Evolutionary conservation across 1,140 invertebrate species (phyloP), one percentile per base, ranked within the genome.

Genomic region (Ceratitis capitata): DNA sequence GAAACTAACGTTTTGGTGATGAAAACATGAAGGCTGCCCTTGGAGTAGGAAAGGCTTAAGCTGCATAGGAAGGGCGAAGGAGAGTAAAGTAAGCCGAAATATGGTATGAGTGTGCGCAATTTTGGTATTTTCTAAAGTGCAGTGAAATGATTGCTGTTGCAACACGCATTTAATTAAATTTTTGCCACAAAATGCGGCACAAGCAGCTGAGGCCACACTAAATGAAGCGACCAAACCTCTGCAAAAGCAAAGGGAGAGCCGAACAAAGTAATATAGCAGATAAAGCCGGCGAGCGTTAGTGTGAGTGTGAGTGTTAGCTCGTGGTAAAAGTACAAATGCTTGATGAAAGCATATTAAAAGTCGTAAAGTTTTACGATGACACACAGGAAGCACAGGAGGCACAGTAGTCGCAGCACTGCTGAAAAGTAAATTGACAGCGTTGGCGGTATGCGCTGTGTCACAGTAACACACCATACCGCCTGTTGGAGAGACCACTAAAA

Each of bases 81-180:
- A 69, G 14, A 19, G 9, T 19, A 29, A 42, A n/a, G 12, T 23
- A 49, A 61, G 74, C 49, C 2, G 14, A n/a, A 19, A 23, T n/a
- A 26, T 16, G 47, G 23, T 61, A 1, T 51, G 9, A 61, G 56
- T 51, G 42, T 85, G 82, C 19, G 51, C 19, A 14, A 19, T 0
- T 51, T 84, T 87, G 88, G 45, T 64, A 69, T 58, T 58, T 84
- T 14, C 23, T 12, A 47, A 64, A 64, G 35, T 85, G 84, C 84
- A 85, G 64, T 74, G 42, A 64, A 61, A 78, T 78, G 69, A 78
- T 78, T 78, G 69, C 47, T 56, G 83, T 56, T 88, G 88, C 86
- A 78, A 78, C 35, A 78, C 69, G 69, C 69, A 89, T 90, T 90
- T 90, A 90, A 90, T 90, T 90, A 90, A 90, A 90, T 89, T 89